phyloP scores from a whole-genome alignment of 2,113 vertebrate species.

The Spizaetus ornatus region DNA sequence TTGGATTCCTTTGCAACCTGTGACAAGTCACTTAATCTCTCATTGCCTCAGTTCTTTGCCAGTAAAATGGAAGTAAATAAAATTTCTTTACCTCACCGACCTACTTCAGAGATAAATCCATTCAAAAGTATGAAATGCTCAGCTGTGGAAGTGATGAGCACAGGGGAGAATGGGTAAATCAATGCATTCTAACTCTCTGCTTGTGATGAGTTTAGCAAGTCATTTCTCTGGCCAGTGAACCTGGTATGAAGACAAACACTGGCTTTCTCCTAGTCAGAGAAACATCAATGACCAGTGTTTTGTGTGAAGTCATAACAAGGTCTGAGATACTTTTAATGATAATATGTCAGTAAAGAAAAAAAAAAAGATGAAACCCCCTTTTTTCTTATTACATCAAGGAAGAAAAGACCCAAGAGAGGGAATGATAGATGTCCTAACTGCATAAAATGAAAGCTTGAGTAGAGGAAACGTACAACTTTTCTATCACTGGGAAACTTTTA shows the following conservation, averaged over 20 bases:
- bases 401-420: neutral
- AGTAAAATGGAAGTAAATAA: conserved; percentile 49
- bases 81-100: conserved; percentile 6
- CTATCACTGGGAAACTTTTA: neutral
- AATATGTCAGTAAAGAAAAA: neutral
- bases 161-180: conserved; percentile 35
- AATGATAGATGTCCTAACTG: neutral
- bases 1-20: conserved; percentile 27
- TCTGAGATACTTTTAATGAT: neutral
- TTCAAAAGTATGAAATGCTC: conserved; percentile 48
- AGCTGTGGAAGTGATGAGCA: conserved; percentile 8
- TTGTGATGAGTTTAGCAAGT: neutral
- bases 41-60: conserved; percentile 14
- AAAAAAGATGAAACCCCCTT: neutral
- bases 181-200: neutral
- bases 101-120: conserved; percentile 26
- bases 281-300: neutral
- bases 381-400: neutral
- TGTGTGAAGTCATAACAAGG: neutral
- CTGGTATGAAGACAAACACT: neutral
- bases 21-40: conserved; percentile 57
- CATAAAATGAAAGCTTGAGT: neutral
- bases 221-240: neutral
- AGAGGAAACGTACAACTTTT: neutral
- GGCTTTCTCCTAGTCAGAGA: neutral